Conservation (phyloP, 2,888 invertebrate genomes). For the Stegophylla sp. region DNA sequence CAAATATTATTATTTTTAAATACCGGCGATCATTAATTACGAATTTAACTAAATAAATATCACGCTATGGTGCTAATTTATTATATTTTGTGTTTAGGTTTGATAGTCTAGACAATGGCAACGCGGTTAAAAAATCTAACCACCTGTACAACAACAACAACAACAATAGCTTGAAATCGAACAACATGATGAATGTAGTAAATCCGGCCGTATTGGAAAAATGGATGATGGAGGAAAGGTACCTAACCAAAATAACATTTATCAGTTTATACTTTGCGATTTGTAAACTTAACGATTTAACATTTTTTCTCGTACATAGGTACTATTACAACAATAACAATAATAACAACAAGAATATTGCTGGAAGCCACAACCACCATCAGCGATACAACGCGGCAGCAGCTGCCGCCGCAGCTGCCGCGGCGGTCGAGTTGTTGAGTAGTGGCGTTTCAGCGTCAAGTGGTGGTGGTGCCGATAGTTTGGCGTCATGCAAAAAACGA, state of each 20-base stretch:
- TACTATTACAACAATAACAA: slow-evolving; percentile 50
- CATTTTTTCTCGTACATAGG: slow-evolving; percentile 21
- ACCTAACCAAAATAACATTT: neutral
- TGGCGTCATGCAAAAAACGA: slow-evolving; percentile 75
- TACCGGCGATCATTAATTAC: too few relatives aligned
- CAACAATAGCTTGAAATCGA: slow-evolving; percentile 24
- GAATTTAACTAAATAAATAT: too few relatives aligned
- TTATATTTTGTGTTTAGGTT: slow-evolving; percentile 7
- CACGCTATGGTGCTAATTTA: neutral
- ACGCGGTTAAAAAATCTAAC: slow-evolving; percentile 26
- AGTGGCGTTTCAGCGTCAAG: slow-evolving; percentile 7
- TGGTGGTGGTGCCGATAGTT: slow-evolving; percentile 7
- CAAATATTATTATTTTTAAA: too few relatives aligned
- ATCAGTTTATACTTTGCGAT: too few relatives aligned
- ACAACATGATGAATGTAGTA: slow-evolving; percentile 41
- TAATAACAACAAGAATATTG: slow-evolving; percentile 18
- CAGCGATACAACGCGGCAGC: slow-evolving; percentile 39
- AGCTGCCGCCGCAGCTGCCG: slow-evolving; percentile 25
- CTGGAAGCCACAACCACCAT: neutral
- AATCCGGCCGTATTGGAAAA: slow-evolving; percentile 39
- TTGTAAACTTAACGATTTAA: slow-evolving; percentile 63
- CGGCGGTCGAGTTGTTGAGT: slow-evolving; percentile 30
- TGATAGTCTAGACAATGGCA: slow-evolving; percentile 18
- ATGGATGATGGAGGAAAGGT: slow-evolving; percentile 50
- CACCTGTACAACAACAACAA: slow-evolving; percentile 13